These are phyloP conservation scores for Trichonephila clavata DNA, from an alignment of 1,140 invertebrate genomes.

Conservation along the genomic window DNA sequence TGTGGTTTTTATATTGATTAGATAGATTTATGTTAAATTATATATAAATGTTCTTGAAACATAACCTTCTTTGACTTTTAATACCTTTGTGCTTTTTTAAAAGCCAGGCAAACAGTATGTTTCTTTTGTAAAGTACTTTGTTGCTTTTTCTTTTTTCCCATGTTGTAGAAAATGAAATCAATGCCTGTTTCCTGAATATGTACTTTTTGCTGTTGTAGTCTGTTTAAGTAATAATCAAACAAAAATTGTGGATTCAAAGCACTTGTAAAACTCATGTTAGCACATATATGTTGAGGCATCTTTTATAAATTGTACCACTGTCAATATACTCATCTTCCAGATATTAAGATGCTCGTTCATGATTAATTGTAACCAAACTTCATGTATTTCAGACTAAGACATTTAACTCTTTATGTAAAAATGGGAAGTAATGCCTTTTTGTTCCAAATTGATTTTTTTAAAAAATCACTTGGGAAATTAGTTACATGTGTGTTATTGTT, in stretches of 20 bases:
- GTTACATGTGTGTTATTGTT: background rate
- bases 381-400: background rate
- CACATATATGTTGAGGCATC: slow-evolving; percentile 5
- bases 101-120: too few relatives aligned
- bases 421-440: slow-evolving; percentile 14
- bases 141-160: background rate
- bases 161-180: background rate
- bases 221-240: background rate
- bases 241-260: background rate
- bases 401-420: background rate
- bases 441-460: background rate
- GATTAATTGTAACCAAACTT: background rate
- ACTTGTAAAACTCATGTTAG: slow-evolving; percentile 4
- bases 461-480: background rate
- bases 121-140: background rate
- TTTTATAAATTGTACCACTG: background rate
- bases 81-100: background rate
- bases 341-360: slow-evolving; percentile 13
- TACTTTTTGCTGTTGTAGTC: background rate
- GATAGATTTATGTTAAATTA: slow-evolving; percentile 15
- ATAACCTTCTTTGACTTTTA: background rate
- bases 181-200: background rate
- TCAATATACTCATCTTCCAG: slow-evolving; percentile 9
- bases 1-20: slow-evolving; percentile 24
- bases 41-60: background rate